Evolutionary conservation across 2,797 vertebrate genomes (phyloP), one percentile per base, ranked within the genome.

Genomic region (Xenentodon cancila): DNA sequence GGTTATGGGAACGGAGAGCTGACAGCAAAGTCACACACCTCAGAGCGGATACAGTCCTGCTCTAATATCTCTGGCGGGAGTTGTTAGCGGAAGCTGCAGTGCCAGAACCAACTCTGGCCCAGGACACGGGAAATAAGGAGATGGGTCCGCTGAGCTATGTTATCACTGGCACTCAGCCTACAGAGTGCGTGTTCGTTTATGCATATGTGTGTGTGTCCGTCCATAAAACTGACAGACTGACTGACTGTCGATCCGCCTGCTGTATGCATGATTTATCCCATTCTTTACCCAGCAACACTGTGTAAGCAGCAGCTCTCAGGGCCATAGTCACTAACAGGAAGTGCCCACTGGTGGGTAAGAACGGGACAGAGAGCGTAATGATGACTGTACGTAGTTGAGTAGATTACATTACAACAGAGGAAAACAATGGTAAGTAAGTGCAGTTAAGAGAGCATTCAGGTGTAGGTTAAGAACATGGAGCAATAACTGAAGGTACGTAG

Each of bases 251-350:
- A 81, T 84, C 85, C 82, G 82, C 48, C 61, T 37, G 50, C 78
- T 84, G 78, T 88, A 90, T 91, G 90, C 89, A 89, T 92, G 91
- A 89, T 77, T 89, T 90, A 80, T 75, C 83, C 90, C 75, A 89
- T 91, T 93, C 84, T 90, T 85, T 61, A 66, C 58, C 54, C 55
- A 21, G 45, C 75, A 84, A 63, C 78, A 60, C 90, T 91, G 72
- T 89, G 78, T 84, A 90, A 91, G 87, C 91, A 88, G 73, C 77
- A 27, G 75, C 44, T 77, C 81, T 66, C 67, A 27, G 71, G 72
- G 77, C 66, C 74, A 60, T 56, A 72, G 75, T 75, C 79, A 64
- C 66, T 47, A 71, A 54, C 85, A 86, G 89, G 84, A 87, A 84
- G 74, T 62, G 71, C 54, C 9, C 34, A 25, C 25, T 25, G 25